Percentiles rank a stretch among this genome's conserved stretches.
These are phyloP conservation scores for Ceramica pisi DNA, from an alignment of 2,888 invertebrate genomes.

Conservation along the genomic window DNA sequence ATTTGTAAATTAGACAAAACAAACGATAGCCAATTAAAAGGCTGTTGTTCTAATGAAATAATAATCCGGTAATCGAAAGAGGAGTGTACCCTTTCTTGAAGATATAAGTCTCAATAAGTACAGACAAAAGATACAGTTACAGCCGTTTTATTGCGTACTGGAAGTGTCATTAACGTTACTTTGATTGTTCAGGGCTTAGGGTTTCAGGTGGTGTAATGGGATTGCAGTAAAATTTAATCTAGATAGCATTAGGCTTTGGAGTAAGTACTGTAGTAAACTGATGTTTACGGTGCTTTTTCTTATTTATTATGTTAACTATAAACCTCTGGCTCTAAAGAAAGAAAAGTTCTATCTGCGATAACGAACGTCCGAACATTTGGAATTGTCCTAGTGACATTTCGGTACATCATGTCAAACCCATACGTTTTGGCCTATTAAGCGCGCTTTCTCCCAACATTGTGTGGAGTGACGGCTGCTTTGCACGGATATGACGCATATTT, in stretches of 20 bases:
- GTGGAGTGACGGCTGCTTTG: too few species aligned
- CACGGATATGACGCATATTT: too few species aligned
- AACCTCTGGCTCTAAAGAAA: background rate
- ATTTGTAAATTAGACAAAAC: slow-evolving; percentile 52
- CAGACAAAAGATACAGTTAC: slow-evolving; percentile 55
- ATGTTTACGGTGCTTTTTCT: slow-evolving; percentile 4
- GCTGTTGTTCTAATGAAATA: slow-evolving; percentile 74
- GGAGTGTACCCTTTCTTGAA: slow-evolving; percentile 64
- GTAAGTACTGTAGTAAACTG: slow-evolving; percentile 15
- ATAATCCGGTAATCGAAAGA: slow-evolving; percentile 75
- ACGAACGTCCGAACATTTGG: background rate
- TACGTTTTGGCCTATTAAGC: too few species aligned
- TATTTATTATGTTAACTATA: background rate
- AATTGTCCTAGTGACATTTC: background rate
- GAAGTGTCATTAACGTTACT: slow-evolving; percentile 50
- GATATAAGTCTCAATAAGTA: slow-evolving; percentile 72
- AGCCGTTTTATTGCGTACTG: slow-evolving; percentile 51
- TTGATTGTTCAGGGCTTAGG: slow-evolving; percentile 36
- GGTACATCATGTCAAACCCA: background rate
- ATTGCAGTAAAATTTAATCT: slow-evolving; percentile 29
- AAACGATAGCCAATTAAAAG: slow-evolving; percentile 66
- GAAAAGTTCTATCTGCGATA: too few species aligned
- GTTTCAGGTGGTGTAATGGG: slow-evolving; percentile 35
- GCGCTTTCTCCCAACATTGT: too few species aligned
- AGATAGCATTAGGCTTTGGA: slow-evolving; percentile 15